Evolutionary conservation across 1,140 invertebrate genomes (phyloP), one percentile per base, ranked within the genome.

Genomic region (Sycobia sp.): DNA sequence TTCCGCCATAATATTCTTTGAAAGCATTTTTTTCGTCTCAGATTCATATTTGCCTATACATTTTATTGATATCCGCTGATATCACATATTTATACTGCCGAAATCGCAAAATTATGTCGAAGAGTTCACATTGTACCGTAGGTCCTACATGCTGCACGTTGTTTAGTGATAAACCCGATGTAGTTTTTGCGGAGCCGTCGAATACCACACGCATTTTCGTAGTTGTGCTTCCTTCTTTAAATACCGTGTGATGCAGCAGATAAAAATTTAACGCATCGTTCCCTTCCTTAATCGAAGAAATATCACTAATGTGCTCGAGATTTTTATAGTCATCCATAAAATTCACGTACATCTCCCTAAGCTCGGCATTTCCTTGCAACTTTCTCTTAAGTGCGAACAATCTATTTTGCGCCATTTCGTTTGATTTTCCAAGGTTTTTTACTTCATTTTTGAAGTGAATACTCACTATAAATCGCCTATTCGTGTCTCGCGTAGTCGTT

Each of bases 231-330:
- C 3, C 14, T 13, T 51, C 50, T 32, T 61, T 53, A 29, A 62
- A 18, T 10, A 61, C 59, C 2, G 49, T 38, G 43, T 61, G 59
- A 23, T 61, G 59, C 14, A 49, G 59, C 22, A 61, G 22, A 46
- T 61, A 53, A 29, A 18, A 50, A 13, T 25, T 4, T 13, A 3
- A 2, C 8, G 23, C 14, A 2, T 27, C n/a, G 22, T 20, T 8
- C 3, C n/a, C 32, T 11, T 1, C 9, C 4, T 39, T n/a, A 4
- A 14, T 39, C 16, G 36, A 14, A 51, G 29, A 10, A 29, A 25
- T 46, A 44, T 25, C n/a, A 65, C 56, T 76, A 27, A 82, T 78
- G 61, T 80, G 78, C 34, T 71, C 73, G 3, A 81, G 41, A 3
- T 44, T 10, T 49, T 72, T 29, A 51, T 25, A 3, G 39, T 43